Percentiles rank a stretch among this genome's conserved stretches.
Conservation (phyloP, 2,888 invertebrate genomes). For the Stenichneumon culpator region DNA sequence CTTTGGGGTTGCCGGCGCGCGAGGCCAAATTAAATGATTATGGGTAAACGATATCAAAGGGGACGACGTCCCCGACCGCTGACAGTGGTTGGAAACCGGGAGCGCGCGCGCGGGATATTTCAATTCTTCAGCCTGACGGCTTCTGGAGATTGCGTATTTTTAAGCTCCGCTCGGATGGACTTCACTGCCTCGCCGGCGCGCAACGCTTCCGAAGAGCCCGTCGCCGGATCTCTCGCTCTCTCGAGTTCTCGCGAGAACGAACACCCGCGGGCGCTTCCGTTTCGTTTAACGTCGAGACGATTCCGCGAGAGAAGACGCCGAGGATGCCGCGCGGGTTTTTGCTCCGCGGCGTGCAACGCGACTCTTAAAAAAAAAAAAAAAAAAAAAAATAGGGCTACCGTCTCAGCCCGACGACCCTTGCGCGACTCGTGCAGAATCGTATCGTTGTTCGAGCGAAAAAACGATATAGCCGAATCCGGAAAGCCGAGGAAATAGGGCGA, state of each 20-base stretch:
- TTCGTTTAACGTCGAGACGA: constrained; percentile 83
- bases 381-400: constrained; percentile 21
- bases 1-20: constrained; percentile 45
- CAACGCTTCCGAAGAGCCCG: constrained; percentile 67
- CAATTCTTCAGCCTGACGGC: constrained; percentile 85
- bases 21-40: constrained; percentile 84
- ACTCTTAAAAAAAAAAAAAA: constrained; percentile 33
- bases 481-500: too few relatives aligned
- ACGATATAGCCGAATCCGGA: not conserved
- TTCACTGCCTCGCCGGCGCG: constrained; percentile 53
- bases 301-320: constrained; percentile 64
- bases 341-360: constrained; percentile 28
- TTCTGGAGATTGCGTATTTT: constrained; percentile 85
- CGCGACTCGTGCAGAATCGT: not conserved
- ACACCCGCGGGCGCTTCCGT: constrained; percentile 80
- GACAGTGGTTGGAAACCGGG: constrained; percentile 52
- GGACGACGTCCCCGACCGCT: constrained; percentile 66
- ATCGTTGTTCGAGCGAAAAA: not conserved
- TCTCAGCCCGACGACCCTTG: constrained; percentile 8
- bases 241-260: constrained; percentile 63
- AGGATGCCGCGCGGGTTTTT: constrained; percentile 11
- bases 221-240: constrained; percentile 34
- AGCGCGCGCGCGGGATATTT: constrained; percentile 78
- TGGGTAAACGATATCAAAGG: constrained; percentile 85
- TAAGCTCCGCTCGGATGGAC: constrained; percentile 80